These are phyloP conservation scores for Eueremaeus valkanovi DNA, from an alignment of 2,888 invertebrate genomes.

Conservation along the genomic window DNA sequence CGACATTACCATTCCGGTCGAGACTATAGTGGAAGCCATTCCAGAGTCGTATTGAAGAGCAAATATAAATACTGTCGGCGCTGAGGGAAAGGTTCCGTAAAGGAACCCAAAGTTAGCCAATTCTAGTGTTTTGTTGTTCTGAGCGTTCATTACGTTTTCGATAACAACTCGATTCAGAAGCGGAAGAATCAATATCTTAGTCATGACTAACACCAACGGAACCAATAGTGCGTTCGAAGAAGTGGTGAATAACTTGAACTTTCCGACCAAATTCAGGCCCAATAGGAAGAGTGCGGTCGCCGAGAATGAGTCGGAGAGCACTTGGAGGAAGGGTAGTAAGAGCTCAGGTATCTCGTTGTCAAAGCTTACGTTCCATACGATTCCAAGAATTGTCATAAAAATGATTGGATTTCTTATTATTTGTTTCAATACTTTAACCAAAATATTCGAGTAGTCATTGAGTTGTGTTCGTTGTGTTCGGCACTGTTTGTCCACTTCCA, in stretches of 20 bases:
- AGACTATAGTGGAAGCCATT: conserved; percentile 53
- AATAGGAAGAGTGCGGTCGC: conserved; percentile 84
- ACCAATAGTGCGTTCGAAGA: conserved; percentile 62
- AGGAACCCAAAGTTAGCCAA: conserved; percentile 88
- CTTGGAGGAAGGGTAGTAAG: conserved; percentile 42
- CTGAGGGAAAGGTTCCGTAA: conserved; percentile 92
- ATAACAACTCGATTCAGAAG: conserved; percentile 80
- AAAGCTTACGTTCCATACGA: conserved; percentile 59
- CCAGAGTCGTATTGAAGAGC: conserved; percentile 80
- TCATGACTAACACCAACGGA: conserved; percentile 79
- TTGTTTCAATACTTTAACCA: background rate
- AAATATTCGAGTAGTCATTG: background rate
- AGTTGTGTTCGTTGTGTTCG: background rate
- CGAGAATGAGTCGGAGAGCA: conserved; percentile 66
- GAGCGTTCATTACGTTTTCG: conserved; percentile 61
- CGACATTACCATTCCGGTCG: conserved; percentile 72
- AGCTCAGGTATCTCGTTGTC: conserved; percentile 43
- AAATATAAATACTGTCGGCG: conserved; percentile 93
- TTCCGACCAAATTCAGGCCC: conserved; percentile 73
- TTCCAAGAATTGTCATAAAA: conserved; percentile 86
- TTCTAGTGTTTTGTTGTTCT: conserved; percentile 70
- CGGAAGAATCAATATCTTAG: conserved; percentile 79
- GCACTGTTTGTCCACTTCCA: conserved; percentile 64
- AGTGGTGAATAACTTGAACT: conserved; percentile 58
- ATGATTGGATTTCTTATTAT: conserved; percentile 70